These are phyloP conservation scores for Steinernema khuongi DNA, from an alignment of 1,140 invertebrate genomes.

Conservation along the genomic window DNA sequence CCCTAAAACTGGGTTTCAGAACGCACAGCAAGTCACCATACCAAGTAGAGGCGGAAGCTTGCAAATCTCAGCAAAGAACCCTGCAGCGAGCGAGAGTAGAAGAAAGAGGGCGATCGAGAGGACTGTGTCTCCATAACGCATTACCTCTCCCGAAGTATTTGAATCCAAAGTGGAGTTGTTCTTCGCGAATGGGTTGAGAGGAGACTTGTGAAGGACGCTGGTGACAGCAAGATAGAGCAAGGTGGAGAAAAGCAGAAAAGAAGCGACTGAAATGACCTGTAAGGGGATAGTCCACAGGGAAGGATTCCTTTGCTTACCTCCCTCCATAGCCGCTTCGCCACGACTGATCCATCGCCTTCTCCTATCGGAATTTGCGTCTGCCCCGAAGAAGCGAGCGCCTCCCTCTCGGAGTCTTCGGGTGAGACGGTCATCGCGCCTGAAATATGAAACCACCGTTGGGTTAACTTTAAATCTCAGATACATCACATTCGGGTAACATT, in stretches of 20 bases:
- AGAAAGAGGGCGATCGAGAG: slow-evolving; percentile 10
- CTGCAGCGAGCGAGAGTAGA: background rate
- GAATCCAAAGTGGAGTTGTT: background rate
- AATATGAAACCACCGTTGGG: too few relatives aligned
- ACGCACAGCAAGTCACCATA: background rate
- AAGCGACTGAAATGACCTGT: background rate
- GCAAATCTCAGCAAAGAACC: background rate
- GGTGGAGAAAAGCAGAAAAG: background rate
- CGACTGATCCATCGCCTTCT: too few relatives aligned
- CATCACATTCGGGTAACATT: too few relatives aligned
- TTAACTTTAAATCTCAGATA: too few relatives aligned
- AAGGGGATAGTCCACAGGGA: too few relatives aligned
- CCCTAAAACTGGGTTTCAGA: slow-evolving; percentile 65
- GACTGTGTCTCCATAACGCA: background rate
- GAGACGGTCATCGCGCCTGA: too few relatives aligned
- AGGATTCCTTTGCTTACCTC: too few relatives aligned
- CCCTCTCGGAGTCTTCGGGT: too few relatives aligned
- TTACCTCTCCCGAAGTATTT: background rate
- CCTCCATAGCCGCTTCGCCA: too few relatives aligned
- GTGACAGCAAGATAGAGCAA: background rate
- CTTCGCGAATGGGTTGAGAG: background rate
- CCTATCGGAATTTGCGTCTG: too few relatives aligned
- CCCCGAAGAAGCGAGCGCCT: too few relatives aligned
- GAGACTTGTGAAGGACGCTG: background rate
- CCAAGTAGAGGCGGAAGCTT: slow-evolving; percentile 5